Base-by-base conservation (phyloP, 2,797 vertebrate species). In the Sebastolobus alascanus region DNA sequence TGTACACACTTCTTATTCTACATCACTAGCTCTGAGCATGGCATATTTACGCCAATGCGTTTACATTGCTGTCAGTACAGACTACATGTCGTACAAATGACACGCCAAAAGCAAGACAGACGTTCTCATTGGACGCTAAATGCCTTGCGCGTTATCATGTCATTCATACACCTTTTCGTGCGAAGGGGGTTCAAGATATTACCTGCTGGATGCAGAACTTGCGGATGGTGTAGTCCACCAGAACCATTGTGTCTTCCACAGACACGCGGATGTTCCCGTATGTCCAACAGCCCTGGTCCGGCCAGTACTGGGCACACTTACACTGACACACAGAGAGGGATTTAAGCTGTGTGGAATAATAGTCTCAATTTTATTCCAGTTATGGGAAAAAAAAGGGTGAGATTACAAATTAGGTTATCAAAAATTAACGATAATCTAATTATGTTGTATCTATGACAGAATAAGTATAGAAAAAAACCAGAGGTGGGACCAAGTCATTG, bases 161-260 rank as follows among this genome's bases (percentile, higher is more conserved):
- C 43, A 46, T 46, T 46, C 43, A 46, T 46, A 18, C 43, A 46
- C 7, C 1, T 46, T 50, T 50, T 50, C 18, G 0, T 50, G 18
- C 46, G 18, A 50, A 7, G 7, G 0, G 7, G 46, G 16, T 50
- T 16, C 50, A 52, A n/a, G 20, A 31, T 16, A 22, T 31, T 40
- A 99, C 98, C 98, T 98, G 98, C 33, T 99, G 98, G 88, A 99
- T 99, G 95, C 98, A 99, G 96, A 99, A 99, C 90, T 99, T 99
- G 68, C 98, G 96, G 89, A 99, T 96, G 6, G 98, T 99, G 94
- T 99, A 99, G 92, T 99, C 98, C 89, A 99, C 98, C 83, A 99
- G 90, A 75, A 99, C 97, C 0, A 98, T 99, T 56, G 97, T 96
- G 40, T 99, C 98, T 76, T 99, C 98, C 67, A 99, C 98, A 0